Percentiles rank a stretch among this genome's conserved stretches.
Evolutionary conservation across 2,888 invertebrate genomes (phyloP).

Genomic region (Allolobophora icterica): DNA sequence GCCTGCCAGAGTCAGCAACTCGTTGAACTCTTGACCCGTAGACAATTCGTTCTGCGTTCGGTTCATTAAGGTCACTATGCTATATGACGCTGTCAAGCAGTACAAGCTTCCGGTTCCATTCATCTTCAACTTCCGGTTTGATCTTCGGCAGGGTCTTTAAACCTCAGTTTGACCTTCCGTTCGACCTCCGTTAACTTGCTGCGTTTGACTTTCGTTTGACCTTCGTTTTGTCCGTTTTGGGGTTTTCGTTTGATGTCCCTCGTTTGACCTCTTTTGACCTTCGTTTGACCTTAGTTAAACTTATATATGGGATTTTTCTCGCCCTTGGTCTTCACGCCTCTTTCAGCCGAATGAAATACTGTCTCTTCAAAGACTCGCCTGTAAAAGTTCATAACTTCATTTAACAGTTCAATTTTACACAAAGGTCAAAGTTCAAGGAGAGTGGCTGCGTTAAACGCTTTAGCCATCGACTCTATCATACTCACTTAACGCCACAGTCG

Average conservation of each 20-base stretch:
- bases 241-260: no score
- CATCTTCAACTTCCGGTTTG: slow-evolving; percentile 1
- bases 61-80: background rate
- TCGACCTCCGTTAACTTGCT: background rate
- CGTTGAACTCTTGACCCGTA: background rate
- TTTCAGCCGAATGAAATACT: background rate
- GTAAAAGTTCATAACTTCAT: background rate
- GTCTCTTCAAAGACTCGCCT: background rate
- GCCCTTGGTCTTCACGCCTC: no score
- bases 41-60: background rate
- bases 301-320: no score
- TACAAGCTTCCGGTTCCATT: background rate
- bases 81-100: background rate
- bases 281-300: no score
- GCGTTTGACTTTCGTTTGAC: no score
- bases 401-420: background rate
- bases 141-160: background rate
- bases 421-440: background rate
- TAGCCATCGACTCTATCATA: background rate
- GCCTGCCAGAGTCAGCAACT: background rate
- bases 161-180: background rate
- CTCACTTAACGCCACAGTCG: background rate
- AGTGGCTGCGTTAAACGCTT: no score
- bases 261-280: no score
- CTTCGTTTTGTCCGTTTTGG: background rate